A percentile compares a stretch with the other conserved stretches of the same genome.
These are phyloP conservation scores for Eubasilissa splendida DNA, from an alignment of 2,888 invertebrate genomes.

Conservation along the genomic window DNA sequence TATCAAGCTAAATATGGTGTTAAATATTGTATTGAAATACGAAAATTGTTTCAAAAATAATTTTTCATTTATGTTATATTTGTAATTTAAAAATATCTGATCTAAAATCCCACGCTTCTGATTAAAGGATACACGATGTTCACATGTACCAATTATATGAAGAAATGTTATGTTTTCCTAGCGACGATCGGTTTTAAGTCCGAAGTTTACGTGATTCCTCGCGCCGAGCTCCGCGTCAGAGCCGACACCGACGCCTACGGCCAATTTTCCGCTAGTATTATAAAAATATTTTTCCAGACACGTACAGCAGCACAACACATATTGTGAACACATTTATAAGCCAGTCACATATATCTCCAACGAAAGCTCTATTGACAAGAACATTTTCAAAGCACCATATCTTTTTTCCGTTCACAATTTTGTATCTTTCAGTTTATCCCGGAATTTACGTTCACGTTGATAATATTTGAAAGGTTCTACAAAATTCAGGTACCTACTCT, in stretches of 20 bases:
- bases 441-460: conserved; percentile 13
- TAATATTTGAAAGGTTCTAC: neutral
- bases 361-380: conserved; percentile 44
- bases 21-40: no score
- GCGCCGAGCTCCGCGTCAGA: neutral
- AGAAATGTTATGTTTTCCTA: no score
- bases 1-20: no score
- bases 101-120: no score
- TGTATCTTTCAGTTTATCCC: conserved; percentile 6
- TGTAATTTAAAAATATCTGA: no score
- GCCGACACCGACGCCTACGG: conserved; percentile 12
- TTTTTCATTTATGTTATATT: no score
- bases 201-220: conserved; percentile 12
- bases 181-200: neutral
- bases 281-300: conserved; percentile 40
- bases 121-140: no score
- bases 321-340: conserved; percentile 44
- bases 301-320: conserved; percentile 39
- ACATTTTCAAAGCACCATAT: conserved; percentile 34
- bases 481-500: no score
- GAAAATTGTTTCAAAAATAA: no score
- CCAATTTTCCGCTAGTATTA: conserved; percentile 29
- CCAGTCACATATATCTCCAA: conserved; percentile 43
- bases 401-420: conserved; percentile 7
- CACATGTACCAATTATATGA: no score